Percentiles rank a stretch among this genome's conserved stretches.
These are phyloP conservation scores for Pavo muticus DNA, from an alignment of 2,113 vertebrate genomes.

Conservation along the genomic window DNA sequence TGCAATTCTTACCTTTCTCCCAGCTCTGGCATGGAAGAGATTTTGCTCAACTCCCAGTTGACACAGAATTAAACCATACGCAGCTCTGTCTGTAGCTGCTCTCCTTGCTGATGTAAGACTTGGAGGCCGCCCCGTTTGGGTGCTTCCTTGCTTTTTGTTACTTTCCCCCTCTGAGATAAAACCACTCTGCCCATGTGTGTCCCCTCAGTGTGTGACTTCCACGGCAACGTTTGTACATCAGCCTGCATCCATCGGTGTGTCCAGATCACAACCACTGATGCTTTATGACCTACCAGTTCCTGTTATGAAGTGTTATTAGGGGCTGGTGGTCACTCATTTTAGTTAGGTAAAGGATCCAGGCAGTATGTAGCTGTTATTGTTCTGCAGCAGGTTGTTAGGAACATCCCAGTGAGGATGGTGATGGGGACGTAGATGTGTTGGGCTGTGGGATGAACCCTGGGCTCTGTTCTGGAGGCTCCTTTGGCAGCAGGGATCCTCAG, in stretches of 20 bases:
- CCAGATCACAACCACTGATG: background rate
- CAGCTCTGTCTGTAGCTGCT: accelerated
- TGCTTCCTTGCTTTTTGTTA: background rate
- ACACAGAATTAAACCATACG: accelerated
- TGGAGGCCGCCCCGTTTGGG: accelerated
- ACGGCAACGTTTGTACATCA: accelerated
- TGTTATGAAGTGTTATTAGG: background rate
- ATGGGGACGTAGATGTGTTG: background rate
- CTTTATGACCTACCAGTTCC: background rate
- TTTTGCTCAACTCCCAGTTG: background rate
- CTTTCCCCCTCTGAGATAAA: background rate
- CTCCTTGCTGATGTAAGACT: background rate
- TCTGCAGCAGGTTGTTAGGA: background rate
- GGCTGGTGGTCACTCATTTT: background rate
- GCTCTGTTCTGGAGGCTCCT: background rate
- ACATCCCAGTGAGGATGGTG: background rate
- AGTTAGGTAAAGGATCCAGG: background rate
- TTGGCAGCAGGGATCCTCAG: too few species aligned
- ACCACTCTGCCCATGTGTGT: accelerated
- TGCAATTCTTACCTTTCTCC: background rate
- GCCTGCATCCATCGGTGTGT: background rate
- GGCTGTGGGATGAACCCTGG: background rate
- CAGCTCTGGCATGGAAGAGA: background rate
- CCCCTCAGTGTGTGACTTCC: accelerated
- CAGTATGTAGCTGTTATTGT: accelerated